A percentile compares a stretch with the other conserved stretches of the same genome.
These are phyloP conservation scores for Neoniphon sammara DNA, from an alignment of 2,797 vertebrate genomes.

Conservation along the genomic window DNA sequence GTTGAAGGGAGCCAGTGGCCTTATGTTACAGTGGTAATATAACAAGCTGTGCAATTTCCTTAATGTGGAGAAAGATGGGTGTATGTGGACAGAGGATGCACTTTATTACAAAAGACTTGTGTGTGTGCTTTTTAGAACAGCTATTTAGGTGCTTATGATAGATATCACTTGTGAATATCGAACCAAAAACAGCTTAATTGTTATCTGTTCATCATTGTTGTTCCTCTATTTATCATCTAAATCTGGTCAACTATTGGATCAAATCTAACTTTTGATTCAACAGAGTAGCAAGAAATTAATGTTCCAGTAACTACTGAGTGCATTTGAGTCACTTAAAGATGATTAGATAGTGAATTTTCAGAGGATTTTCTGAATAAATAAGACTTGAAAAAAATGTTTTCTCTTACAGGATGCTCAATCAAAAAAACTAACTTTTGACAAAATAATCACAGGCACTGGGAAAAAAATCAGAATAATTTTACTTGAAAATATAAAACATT, in stretches of 20 bases:
- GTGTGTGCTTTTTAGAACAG: slow-evolving; percentile 49
- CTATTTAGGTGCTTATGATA: slow-evolving; percentile 64
- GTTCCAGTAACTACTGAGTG: slow-evolving; percentile 53
- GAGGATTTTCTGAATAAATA: slow-evolving; percentile 77
- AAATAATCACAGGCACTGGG: slow-evolving; percentile 14
- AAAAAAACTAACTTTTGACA: not conserved
- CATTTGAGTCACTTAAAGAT: slow-evolving; percentile 47
- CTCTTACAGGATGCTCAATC: not conserved
- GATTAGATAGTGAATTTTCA: slow-evolving; percentile 53
- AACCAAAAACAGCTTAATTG: slow-evolving; percentile 59
- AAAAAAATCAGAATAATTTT: slow-evolving; percentile 54
- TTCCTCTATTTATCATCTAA: slow-evolving; percentile 50
- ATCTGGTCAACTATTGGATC: slow-evolving; percentile 47
- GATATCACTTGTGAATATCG: slow-evolving; percentile 72
- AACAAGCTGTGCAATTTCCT: slow-evolving; percentile 67
- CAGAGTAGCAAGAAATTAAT: slow-evolving; percentile 69
- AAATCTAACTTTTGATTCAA: slow-evolving; percentile 59
- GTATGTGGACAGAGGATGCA: slow-evolving; percentile 64
- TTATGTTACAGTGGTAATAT: slow-evolving; percentile 34
- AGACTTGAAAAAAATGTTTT: slow-evolving; percentile 42
- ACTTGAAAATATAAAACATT: slow-evolving; percentile 59
- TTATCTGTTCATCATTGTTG: slow-evolving; percentile 46
- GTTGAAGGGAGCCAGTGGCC: slow-evolving; percentile 50
- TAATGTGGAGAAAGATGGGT: slow-evolving; percentile 29
- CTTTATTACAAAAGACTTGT: slow-evolving; percentile 68